Conservation (phyloP, 92 coral and sea anemone species). For the Chrysogorgia sp. region DNA sequence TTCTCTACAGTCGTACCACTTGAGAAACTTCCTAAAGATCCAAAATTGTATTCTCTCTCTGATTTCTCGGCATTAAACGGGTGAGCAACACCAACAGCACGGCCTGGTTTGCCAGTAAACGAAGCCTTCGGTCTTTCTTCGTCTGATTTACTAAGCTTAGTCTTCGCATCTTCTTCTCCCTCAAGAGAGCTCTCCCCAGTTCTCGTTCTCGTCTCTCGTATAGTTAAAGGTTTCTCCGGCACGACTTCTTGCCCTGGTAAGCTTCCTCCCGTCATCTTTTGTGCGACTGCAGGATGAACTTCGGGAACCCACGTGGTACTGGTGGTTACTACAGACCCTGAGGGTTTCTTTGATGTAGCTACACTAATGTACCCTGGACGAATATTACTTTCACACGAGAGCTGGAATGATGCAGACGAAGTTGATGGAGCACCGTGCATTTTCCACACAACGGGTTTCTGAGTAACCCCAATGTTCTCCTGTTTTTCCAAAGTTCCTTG, state of each 20-base stretch:
- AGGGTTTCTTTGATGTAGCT: slow-evolving; percentile 17
- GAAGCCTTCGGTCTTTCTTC: slow-evolving; percentile 36
- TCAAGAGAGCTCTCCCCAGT: neutral
- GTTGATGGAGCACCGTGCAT: slow-evolving; percentile 20
- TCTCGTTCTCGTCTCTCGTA: neutral
- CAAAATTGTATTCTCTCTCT: slow-evolving; percentile 23
- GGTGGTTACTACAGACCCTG: slow-evolving; percentile 22
- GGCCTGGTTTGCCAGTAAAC: slow-evolving; percentile 26
- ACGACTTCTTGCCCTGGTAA: slow-evolving; percentile 38
- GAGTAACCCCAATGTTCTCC: neutral
- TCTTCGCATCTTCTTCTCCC: slow-evolving; percentile 33
- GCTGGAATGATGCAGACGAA: slow-evolving; percentile 32
- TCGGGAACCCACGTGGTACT: slow-evolving; percentile 46
- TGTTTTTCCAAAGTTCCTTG: slow-evolving; percentile 17
- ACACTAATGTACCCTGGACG: slow-evolving; percentile 13
- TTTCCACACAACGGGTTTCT: neutral
- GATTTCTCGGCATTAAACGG: slow-evolving; percentile 53
- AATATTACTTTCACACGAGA: slow-evolving; percentile 31
- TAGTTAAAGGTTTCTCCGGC: slow-evolving; percentile 24
- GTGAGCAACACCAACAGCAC: slow-evolving; percentile 66
- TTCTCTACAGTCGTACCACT: slow-evolving; percentile 16
- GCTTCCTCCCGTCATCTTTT: slow-evolving; percentile 18
- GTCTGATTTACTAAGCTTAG: slow-evolving; percentile 23
- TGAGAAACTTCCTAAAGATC: slow-evolving; percentile 23
- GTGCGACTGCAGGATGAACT: slow-evolving; percentile 32